Percentiles rank a stretch among this genome's conserved stretches.
These are phyloP conservation scores for Pollachius pollachius DNA, from an alignment of 2,113 vertebrate genomes.

Conservation along the genomic window DNA sequence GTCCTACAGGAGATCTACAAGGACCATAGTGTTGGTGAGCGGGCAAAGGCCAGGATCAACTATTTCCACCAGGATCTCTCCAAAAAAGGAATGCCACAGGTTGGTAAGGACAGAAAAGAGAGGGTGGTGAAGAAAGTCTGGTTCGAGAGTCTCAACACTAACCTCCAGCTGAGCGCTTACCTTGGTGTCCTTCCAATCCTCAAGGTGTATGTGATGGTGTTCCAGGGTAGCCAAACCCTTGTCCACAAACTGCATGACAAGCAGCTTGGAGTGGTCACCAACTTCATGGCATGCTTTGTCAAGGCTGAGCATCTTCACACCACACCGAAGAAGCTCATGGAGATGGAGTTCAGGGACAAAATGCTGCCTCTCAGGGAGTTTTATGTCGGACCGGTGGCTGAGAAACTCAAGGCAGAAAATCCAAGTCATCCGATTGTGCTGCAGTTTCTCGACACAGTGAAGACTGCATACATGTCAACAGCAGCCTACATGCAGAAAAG, in stretches of 20 bases:
- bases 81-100: not conserved
- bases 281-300: slow-evolving; percentile 2
- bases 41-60: too few relatives aligned
- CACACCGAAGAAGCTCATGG: not conserved
- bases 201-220: slow-evolving; percentile 9
- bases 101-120: not conserved
- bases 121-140: slow-evolving; percentile 7
- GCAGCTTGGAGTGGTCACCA: not conserved
- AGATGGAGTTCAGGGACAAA: not conserved
- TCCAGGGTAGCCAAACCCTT: slow-evolving; percentile 1
- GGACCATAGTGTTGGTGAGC: not conserved
- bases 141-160: not conserved
- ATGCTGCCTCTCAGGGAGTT: not conserved
- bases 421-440: too few relatives aligned
- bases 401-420: not conserved
- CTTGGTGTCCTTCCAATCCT: too few relatives aligned
- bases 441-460: too few relatives aligned
- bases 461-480: too few relatives aligned
- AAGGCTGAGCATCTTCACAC: not conserved
- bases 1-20: not conserved
- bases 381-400: not conserved
- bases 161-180: slow-evolving; percentile 12
- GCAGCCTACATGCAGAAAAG: too few relatives aligned
- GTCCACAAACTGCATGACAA: not conserved
- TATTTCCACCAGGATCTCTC: slow-evolving; percentile 2